phyloP scores from a whole-genome alignment of 2,797 vertebrate genomes.

The Todus mexicanus region DNA sequence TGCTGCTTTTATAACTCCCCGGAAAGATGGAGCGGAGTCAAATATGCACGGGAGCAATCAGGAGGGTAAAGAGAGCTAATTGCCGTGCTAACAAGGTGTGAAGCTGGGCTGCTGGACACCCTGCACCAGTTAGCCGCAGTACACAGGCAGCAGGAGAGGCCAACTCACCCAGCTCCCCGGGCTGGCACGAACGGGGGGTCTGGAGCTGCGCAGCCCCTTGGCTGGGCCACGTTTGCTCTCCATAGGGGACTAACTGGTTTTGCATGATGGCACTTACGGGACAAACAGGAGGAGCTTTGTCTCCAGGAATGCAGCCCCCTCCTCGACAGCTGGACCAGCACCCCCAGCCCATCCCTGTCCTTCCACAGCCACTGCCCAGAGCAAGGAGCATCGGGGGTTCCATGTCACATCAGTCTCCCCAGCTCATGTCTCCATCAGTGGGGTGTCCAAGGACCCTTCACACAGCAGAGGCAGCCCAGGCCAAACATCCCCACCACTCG shows the following conservation, averaged over 20 bases:
- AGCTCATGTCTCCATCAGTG: rapidly evolving
- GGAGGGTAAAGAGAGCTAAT: slow-evolving; percentile 84
- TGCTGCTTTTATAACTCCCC: slow-evolving; percentile 26
- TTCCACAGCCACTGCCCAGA: background rate
- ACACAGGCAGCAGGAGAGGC: slow-evolving; percentile 44
- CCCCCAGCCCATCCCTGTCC: background rate
- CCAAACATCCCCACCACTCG: rapidly evolving
- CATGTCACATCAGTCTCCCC: rapidly evolving
- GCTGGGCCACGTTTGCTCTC: slow-evolving; percentile 60
- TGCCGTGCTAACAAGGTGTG: slow-evolving; percentile 86
- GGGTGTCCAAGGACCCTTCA: background rate
- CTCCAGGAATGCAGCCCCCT: background rate
- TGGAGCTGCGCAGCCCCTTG: background rate
- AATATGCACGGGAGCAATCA: slow-evolving; percentile 87
- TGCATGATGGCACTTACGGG: slow-evolving; percentile 78
- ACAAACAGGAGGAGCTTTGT: slow-evolving; percentile 74
- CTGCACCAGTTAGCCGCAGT: slow-evolving; percentile 59
- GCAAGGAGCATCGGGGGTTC: background rate
- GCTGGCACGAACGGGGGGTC: background rate
- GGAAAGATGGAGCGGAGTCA: slow-evolving; percentile 77
- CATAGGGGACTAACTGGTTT: slow-evolving; percentile 70
- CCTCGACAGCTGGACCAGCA: background rate
- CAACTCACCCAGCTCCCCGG: background rate
- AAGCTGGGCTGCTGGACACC: slow-evolving; percentile 65
- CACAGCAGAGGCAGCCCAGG: background rate